phyloP scores from a whole-genome alignment of 2,113 vertebrate species.

The Lycocorax pyrrhopterus region DNA sequence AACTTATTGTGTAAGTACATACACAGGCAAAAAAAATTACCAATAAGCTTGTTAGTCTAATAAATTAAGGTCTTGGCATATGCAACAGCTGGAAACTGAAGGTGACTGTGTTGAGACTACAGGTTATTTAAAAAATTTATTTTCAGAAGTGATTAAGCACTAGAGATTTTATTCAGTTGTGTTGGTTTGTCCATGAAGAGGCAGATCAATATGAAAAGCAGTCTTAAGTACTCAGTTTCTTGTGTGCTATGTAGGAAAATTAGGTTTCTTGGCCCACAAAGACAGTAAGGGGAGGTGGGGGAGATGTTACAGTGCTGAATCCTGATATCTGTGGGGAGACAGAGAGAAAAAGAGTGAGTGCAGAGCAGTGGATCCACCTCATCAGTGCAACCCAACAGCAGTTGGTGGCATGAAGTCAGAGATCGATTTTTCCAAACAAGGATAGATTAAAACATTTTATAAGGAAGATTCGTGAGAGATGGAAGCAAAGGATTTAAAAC shows the following conservation, averaged over 20 bases:
- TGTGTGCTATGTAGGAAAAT: background rate
- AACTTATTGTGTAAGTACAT: background rate
- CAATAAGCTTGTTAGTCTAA: background rate
- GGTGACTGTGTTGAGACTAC: background rate
- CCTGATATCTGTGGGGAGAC: background rate
- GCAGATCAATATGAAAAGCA: background rate
- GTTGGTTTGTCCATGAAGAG: background rate
- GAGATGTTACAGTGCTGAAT: background rate
- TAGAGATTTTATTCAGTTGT: background rate
- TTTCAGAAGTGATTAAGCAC: background rate
- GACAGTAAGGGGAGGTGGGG: rapidly evolving
- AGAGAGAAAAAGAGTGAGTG: background rate
- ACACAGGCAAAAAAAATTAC: background rate
- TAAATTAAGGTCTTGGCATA: background rate
- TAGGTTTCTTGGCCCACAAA: background rate
- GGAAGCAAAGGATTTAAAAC: background rate
- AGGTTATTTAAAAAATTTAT: background rate
- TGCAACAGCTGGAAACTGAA: background rate
- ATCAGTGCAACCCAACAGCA: background rate
- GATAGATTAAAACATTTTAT: background rate
- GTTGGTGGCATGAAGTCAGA: background rate
- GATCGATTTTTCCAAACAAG: background rate
- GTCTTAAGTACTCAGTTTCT: background rate
- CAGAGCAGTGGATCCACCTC: background rate
- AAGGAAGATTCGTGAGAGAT: background rate